These are phyloP conservation scores for Novumbra hubbsi DNA, from an alignment of 2,797 vertebrate genomes.

Conservation along the genomic window DNA sequence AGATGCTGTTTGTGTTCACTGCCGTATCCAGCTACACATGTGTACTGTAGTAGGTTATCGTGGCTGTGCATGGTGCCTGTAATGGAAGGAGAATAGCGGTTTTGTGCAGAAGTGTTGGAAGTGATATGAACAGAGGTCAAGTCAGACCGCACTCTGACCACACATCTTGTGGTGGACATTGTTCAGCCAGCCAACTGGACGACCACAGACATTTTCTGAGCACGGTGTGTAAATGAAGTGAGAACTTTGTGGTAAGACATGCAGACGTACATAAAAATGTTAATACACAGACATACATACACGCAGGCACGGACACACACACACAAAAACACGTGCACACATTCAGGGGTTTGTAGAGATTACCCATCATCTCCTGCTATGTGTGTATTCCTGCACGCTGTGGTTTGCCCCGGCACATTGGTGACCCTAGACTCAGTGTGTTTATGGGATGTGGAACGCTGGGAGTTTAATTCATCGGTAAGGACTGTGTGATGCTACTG, in stretches of 20 bases:
- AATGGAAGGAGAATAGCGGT: neutral
- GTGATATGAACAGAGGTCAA: neutral
- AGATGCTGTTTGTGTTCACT: neutral
- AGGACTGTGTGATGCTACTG: no score
- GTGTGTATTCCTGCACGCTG: neutral
- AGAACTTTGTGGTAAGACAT: neutral
- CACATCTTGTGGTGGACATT: neutral
- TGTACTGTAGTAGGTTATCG: neutral
- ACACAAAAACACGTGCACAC: neutral
- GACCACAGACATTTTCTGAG: neutral
- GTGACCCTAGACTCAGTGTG: neutral
- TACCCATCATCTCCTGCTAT: neutral
- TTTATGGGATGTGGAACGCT: neutral
- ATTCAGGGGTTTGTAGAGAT: no score
- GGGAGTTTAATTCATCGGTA: no score
- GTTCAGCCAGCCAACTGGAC: neutral
- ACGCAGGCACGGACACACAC: neutral
- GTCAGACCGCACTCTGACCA: neutral
- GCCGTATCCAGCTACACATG: neutral
- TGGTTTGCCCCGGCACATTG: neutral
- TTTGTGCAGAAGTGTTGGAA: neutral
- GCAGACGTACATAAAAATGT: neutral
- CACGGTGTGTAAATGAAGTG: neutral
- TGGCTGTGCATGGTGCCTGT: neutral
- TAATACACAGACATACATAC: no score